A percentile compares a stretch with the other conserved stretches of the same genome.
Conservation (phyloP, 1,140 invertebrate genomes). For the Periplaneta americana region DNA sequence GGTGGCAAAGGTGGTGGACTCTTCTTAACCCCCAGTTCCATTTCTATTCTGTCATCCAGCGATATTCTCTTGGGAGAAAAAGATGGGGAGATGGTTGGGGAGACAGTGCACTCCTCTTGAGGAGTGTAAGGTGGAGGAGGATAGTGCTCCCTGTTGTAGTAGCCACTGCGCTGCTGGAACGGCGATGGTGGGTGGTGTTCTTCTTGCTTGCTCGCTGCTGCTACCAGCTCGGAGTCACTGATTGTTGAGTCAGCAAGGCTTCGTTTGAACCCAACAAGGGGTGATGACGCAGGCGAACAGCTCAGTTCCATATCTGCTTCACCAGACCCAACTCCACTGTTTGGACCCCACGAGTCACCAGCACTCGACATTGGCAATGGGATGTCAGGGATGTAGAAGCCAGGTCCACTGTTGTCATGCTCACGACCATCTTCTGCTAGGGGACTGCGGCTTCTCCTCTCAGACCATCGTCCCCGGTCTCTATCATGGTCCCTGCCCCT, state of each 20-base stretch:
- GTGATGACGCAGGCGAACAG: conserved; percentile 12
- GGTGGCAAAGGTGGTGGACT: conserved; percentile 21
- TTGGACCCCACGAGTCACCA: not conserved
- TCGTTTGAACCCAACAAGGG: conserved; percentile 31
- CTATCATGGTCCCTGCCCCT: conserved; percentile 1
- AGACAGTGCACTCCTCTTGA: not conserved
- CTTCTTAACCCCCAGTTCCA: conserved; percentile 35
- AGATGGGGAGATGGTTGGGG: not conserved
- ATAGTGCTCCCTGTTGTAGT: not conserved
- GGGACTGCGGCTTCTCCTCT: conserved; percentile 3
- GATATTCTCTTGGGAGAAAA: conserved; percentile 34
- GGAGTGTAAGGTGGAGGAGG: not conserved
- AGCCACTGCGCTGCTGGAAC: not conserved
- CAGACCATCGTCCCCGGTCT: not conserved
- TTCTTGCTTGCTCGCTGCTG: conserved; percentile 22
- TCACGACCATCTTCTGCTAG: not conserved
- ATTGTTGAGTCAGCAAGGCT: conserved; percentile 45
- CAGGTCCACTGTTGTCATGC: not conserved
- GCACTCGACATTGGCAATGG: not conserved
- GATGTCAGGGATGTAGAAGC: not conserved
- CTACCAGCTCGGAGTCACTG: conserved; percentile 39
- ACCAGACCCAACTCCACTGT: not conserved
- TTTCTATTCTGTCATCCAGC: conserved; percentile 37
- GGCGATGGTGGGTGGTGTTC: conserved; percentile 2
- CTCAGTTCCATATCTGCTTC: conserved; percentile 12